A percentile compares a stretch with the other conserved stretches of the same genome.
These are phyloP conservation scores for Drosophila obscura DNA, from an alignment of 1,140 invertebrate genomes.

Conservation along the genomic window DNA sequence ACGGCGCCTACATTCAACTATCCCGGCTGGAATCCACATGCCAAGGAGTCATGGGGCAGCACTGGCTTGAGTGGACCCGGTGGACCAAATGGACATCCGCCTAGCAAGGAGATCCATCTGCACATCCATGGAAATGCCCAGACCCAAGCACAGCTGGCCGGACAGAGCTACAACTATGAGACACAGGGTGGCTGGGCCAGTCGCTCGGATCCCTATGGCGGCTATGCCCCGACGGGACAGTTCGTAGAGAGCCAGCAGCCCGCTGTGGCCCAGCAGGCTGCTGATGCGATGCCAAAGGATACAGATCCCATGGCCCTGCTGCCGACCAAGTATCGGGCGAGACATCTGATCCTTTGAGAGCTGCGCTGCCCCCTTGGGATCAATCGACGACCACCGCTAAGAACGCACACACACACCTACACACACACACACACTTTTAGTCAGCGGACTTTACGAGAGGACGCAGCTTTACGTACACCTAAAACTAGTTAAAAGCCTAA, in stretches of 20 bases:
- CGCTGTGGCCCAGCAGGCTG: conserved; percentile 1
- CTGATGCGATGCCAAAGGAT: conserved; percentile 62
- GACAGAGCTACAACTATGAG: conserved; percentile 54
- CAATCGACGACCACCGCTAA: conserved; percentile 59
- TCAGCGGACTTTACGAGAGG: conserved; percentile 67
- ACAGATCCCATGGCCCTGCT: conserved; percentile 65
- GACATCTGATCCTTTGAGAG: conserved; percentile 58
- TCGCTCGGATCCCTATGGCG: conserved; percentile 71
- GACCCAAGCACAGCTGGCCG: conserved; percentile 58
- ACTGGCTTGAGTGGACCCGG: conserved; percentile 35
- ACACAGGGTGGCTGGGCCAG: conserved; percentile 66
- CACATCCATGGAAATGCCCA: conserved; percentile 77
- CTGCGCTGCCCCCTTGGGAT: conserved; percentile 15
- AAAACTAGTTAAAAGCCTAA: conserved; percentile 57
- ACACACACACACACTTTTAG: conserved; percentile 59
- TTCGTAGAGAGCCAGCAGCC: conserved; percentile 27
- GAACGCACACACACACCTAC: conserved; percentile 28
- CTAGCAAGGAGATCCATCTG: conserved; percentile 79
- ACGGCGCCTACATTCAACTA: conserved; percentile 68
- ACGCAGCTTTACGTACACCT: conserved; percentile 68
- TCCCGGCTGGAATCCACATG: conserved; percentile 69
- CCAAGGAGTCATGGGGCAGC: conserved; percentile 59
- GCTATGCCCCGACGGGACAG: conserved; percentile 57
- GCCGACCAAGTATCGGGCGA: conserved; percentile 72
- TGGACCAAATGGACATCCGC: conserved; percentile 33